These are phyloP conservation scores for Hippopotamyrus pictus DNA, from an alignment of 2,797 vertebrate species.

Conservation along the genomic window DNA sequence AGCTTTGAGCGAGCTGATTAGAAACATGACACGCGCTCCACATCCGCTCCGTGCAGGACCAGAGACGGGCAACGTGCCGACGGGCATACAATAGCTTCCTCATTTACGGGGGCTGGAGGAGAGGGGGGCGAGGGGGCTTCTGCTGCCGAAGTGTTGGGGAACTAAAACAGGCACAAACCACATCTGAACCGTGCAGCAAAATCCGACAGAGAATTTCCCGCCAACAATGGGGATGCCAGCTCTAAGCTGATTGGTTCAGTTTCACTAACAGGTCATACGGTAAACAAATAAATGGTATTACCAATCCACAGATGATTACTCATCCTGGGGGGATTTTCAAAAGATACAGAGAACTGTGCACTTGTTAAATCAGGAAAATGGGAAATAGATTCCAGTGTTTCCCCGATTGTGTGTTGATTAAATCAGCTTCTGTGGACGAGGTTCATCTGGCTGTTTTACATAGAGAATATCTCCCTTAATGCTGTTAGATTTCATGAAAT, in stretches of 20 bases:
- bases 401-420: background rate
- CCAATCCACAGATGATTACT: slow-evolving; percentile 9
- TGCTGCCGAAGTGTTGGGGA: background rate
- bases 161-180: background rate
- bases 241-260: background rate
- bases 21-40: slow-evolving; percentile 26
- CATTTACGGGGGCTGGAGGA: background rate
- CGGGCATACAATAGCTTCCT: background rate
- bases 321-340: background rate
- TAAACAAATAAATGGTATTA: slow-evolving; percentile 9
- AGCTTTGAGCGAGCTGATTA: slow-evolving; percentile 40
- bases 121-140: background rate
- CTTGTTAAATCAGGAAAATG: background rate
- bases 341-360: background rate
- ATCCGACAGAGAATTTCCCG: background rate
- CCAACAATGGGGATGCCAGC: background rate
- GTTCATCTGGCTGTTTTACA: background rate
- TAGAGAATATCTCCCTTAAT: background rate
- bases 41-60: background rate
- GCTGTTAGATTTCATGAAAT: background rate
- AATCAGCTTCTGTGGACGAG: background rate
- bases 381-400: background rate
- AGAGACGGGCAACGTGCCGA: background rate
- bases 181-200: background rate
- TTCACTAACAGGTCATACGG: slow-evolving; percentile 9